Conservation (phyloP, 2,888 invertebrate species). For the Sphaerophoria taeniata region DNA sequence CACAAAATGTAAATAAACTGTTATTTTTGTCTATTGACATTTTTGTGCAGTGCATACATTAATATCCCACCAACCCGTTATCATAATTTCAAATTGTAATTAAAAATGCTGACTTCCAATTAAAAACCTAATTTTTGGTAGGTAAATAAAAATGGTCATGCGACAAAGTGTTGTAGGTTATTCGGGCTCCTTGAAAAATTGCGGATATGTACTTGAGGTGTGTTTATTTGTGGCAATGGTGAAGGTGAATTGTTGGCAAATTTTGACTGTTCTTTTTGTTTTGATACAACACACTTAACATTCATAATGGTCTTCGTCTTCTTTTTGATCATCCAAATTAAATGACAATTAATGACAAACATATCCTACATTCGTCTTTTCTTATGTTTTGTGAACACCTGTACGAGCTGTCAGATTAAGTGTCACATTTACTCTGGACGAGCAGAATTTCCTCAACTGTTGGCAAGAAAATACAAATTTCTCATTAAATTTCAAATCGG, state of each 20-base stretch:
- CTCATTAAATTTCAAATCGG: too few species aligned
- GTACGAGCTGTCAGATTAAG: too few species aligned
- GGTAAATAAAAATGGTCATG: constrained; percentile 34
- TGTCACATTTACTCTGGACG: too few species aligned
- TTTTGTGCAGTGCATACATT: neutral
- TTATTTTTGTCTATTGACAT: neutral
- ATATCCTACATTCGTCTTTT: too few species aligned
- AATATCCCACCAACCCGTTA: constrained; percentile 8
- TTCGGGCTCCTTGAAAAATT: constrained; percentile 36
- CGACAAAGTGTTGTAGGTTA: constrained; percentile 20
- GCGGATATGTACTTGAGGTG: constrained; percentile 46
- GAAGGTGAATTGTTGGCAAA: neutral
- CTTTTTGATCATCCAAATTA: neutral
- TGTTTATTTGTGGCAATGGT: constrained; percentile 18
- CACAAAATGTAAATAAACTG: constrained; percentile 53
- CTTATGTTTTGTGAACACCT: too few species aligned
- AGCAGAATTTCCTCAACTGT: too few species aligned
- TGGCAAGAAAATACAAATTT: too few species aligned
- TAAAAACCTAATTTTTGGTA: constrained; percentile 47
- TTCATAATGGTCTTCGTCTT: neutral
- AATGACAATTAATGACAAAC: too few species aligned
- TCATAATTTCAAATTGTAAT: constrained; percentile 53
- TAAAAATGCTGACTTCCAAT: constrained; percentile 60
- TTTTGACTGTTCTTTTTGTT: neutral
- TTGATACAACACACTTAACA: neutral